Percentiles rank a stretch among this genome's conserved stretches.
Conservation (phyloP, 2,113 vertebrate species). For the Chinchilla lanigera region DNA sequence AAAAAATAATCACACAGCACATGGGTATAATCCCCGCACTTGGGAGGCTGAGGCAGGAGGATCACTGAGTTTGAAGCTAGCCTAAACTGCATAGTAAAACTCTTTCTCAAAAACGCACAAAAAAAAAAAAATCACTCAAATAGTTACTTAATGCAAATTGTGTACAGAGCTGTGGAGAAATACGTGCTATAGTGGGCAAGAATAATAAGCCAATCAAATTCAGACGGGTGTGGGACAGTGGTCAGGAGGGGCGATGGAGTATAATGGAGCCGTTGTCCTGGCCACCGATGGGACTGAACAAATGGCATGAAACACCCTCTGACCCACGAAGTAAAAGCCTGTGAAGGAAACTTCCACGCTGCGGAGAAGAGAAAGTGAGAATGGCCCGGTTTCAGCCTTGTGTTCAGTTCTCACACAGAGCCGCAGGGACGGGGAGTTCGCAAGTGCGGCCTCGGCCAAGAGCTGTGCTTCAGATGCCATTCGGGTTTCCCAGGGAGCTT, state of each 20-base stretch:
- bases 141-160: not conserved
- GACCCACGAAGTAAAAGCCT: conserved; percentile 77
- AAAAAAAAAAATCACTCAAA: not conserved
- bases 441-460: not conserved
- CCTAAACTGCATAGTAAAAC: no score
- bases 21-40: no score
- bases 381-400: not conserved
- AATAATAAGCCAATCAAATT: not conserved
- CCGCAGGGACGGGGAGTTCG: not conserved
- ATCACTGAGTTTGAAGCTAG: no score
- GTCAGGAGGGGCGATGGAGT: not conserved
- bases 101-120: no score
- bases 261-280: conserved; percentile 91
- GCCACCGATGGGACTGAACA: conserved; percentile 93
- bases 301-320: conserved; percentile 87
- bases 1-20: not conserved
- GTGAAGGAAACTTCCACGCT: conserved; percentile 81
- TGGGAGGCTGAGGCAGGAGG: no score
- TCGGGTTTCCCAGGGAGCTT: not conserved
- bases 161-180: not conserved
- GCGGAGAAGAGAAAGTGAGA: conserved; percentile 80
- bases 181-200: not conserved
- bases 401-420: not conserved
- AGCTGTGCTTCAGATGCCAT: not conserved
- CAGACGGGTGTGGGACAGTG: not conserved